Evolutionary conservation across 2,113 vertebrate species (phyloP).

Genomic region (Lophius piscatorius): DNA sequence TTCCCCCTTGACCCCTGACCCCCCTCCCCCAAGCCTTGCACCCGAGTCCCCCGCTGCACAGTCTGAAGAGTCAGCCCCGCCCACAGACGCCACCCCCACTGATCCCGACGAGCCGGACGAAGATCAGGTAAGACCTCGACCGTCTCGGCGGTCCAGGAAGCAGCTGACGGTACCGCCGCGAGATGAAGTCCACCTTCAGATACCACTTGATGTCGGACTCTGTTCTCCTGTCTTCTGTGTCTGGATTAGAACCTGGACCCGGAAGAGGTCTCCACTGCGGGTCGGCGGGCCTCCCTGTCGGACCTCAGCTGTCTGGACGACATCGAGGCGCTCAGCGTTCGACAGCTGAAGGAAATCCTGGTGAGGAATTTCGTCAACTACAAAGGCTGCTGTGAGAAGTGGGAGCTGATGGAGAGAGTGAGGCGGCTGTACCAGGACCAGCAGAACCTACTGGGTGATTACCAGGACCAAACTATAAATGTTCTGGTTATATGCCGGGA

Average conservation of each 20-base stretch:
- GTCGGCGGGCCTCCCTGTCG: constrained; percentile 90
- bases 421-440: constrained; percentile 89
- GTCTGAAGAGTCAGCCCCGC: constrained; percentile 9
- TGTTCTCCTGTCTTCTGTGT: not conserved
- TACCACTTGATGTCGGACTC: no score
- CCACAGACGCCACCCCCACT: not conserved
- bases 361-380: constrained; percentile 97
- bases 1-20: constrained; percentile 16
- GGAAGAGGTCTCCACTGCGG: constrained; percentile 82
- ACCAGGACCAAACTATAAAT: no score
- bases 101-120: constrained; percentile 42
- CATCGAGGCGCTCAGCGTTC: constrained; percentile 88
- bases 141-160: not conserved
- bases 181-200: no score
- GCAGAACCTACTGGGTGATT: constrained; percentile 73
- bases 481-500: no score
- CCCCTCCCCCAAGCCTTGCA: not conserved
- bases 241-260: constrained; percentile 82
- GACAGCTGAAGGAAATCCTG: constrained; percentile 96
- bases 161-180: no score
- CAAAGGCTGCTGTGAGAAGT: constrained; percentile 98
- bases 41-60: constrained; percentile 7
- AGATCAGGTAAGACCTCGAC: constrained; percentile 60
- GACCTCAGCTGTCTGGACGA: constrained; percentile 85
- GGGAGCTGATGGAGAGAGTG: constrained; percentile 97